phyloP scores from a whole-genome alignment of 2,797 vertebrate genomes.

The Macropodus opercularis region DNA sequence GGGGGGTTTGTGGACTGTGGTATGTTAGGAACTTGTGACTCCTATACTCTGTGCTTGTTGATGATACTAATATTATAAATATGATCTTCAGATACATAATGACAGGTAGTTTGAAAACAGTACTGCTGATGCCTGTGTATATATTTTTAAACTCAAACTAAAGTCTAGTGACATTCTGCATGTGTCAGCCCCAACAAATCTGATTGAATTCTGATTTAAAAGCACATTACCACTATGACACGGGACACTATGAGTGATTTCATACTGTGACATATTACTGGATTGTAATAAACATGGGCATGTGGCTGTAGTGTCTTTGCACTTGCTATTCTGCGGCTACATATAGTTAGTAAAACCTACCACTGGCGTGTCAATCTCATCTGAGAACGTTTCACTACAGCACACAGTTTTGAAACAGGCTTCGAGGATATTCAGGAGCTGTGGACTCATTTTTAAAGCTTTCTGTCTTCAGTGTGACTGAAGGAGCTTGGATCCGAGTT shows the following conservation, averaged over 20 bases:
- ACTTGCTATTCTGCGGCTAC: not conserved
- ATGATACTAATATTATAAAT: no score
- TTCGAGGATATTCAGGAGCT: not conserved
- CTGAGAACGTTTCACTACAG: not conserved
- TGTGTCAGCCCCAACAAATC: not conserved
- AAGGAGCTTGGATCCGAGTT: not conserved
- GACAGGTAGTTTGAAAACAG: not conserved
- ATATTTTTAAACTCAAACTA: not conserved
- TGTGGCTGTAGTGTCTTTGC: not conserved
- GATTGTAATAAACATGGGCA: conserved; percentile 2
- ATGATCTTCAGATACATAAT: not conserved
- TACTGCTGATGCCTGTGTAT: not conserved
- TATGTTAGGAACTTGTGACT: conserved; percentile 25
- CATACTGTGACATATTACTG: conserved; percentile 5
- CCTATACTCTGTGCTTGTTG: conserved; percentile 30
- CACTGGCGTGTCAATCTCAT: not conserved
- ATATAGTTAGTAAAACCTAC: not conserved
- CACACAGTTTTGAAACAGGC: not conserved
- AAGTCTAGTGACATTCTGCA: not conserved
- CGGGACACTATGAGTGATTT: no score
- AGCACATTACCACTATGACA: no score
- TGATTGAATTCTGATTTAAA: not conserved
- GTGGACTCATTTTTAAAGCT: not conserved
- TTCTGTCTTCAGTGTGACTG: not conserved
- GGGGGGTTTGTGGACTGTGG: conserved; percentile 29